Evolutionary conservation across 2,797 vertebrate genomes (phyloP).

Genomic region (Lophotriccus pileatus): DNA sequence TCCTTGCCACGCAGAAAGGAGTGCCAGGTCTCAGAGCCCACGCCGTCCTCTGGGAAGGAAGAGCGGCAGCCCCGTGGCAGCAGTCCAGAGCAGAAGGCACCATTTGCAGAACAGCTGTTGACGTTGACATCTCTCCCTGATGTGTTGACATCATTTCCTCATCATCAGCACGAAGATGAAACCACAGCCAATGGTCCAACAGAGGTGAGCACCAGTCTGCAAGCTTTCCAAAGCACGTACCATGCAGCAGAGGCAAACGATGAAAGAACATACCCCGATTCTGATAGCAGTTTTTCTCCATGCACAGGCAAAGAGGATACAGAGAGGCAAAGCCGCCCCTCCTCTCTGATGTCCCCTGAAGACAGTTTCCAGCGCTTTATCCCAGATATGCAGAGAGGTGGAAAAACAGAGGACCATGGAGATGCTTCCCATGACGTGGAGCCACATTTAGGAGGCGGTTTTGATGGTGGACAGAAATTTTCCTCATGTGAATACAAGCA

Average conservation of each 20-base stretch:
- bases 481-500: conserved; percentile 84
- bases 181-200: conserved; percentile 83
- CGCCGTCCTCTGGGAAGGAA: not conserved
- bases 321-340: conserved; percentile 83
- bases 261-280: conserved; percentile 33
- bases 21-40: conserved; percentile 42
- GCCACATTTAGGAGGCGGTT: conserved; percentile 74
- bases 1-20: conserved; percentile 73
- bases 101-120: conserved; percentile 53
- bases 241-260: conserved; percentile 29
- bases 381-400: conserved; percentile 49
- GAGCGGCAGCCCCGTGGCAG: conserved; percentile 49
- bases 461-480: conserved; percentile 73
- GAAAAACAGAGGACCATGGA: conserved; percentile 61
- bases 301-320: conserved; percentile 65
- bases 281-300: conserved; percentile 55
- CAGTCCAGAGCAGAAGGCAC: not conserved
- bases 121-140: conserved; percentile 67
- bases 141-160: conserved; percentile 73
- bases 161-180: conserved; percentile 54
- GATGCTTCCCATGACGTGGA: conserved; percentile 74
- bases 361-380: conserved; percentile 74
- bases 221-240: conserved; percentile 33
- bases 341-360: conserved; percentile 83
- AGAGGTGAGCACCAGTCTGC: conserved; percentile 77